A percentile compares a stretch with the other conserved stretches of the same genome.
These are phyloP conservation scores for Psammodynastes pulverulentus DNA, from an alignment of 2,113 vertebrate genomes.

Conservation along the genomic window DNA sequence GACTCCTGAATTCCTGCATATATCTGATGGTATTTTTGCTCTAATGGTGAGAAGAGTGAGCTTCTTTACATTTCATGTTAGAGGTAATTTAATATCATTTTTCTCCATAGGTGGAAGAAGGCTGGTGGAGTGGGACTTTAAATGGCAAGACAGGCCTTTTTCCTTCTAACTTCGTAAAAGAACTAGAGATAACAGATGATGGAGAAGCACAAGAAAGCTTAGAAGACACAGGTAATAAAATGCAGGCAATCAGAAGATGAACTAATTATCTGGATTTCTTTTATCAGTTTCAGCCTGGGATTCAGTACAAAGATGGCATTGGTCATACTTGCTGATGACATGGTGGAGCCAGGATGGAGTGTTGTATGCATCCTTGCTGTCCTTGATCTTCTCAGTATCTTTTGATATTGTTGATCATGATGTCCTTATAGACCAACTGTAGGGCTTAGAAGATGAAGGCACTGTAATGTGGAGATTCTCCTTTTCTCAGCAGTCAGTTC, in stretches of 20 bases:
- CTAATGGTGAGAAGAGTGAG: not conserved
- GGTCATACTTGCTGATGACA: not conserved
- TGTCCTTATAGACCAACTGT: not conserved
- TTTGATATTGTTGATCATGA: not conserved
- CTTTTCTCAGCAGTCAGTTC: not conserved
- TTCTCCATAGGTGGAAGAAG: conserved; percentile 86
- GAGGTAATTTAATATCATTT: conserved; percentile 37
- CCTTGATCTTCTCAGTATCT: not conserved
- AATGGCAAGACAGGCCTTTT: conserved; percentile 86
- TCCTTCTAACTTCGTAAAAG: conserved; percentile 95
- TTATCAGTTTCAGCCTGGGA: not conserved
- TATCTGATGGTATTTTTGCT: not conserved
- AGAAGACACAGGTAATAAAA: conserved; percentile 79
- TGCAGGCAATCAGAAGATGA: not conserved
- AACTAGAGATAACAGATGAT: conserved; percentile 77
- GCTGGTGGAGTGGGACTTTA: conserved; percentile 89
- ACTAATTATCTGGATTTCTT: not conserved
- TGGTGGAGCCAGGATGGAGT: not conserved
- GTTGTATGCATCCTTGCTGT: not conserved
- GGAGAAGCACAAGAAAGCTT: conserved; percentile 71
- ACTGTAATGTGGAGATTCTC: not conserved
- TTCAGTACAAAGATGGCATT: not conserved
- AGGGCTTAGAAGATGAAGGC: not conserved
- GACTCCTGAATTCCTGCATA: not conserved
- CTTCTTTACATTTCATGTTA: not conserved